Evolutionary conservation across 2,113 vertebrate species (phyloP), one percentile per base, ranked within the genome.

Genomic region (Cettia cetti): DNA sequence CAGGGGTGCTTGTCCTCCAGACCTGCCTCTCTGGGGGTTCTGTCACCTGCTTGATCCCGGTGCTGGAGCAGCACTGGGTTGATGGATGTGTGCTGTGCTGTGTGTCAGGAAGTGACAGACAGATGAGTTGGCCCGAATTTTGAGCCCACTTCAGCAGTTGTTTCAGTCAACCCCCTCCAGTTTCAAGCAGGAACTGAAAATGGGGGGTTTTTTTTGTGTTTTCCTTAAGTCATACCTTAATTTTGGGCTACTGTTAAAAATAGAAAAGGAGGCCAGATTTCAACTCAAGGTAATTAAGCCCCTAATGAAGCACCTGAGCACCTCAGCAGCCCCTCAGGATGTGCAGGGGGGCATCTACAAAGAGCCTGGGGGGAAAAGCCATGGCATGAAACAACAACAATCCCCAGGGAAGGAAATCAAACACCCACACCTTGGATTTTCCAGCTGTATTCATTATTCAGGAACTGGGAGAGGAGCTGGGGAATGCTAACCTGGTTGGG

Each of bases 21-120:
- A 30, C 33, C 56, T 10, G 23, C 20, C 35, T 21, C 3, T 1
- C n/a, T 1, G 1, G 0, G 10, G 1, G 26, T 0, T 24, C 6
- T 1, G 13, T 4, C n/a, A 13, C 6, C 42, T 30, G 27, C 42
- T 35, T 6, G 31, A 54, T 47, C 15, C 57, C 0, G 0, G 1
- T 2, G 26, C 10, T 21, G 61, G 18, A 31, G 42, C 52, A 31
- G 61, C 35, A 7, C 1, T 0, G 0, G 40, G 26, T 27, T 87
- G 79, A 7, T 4, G 64, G 49, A 6, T 13, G 7, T 28, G 40
- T 45, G 37, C 71, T 50, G 47, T 26, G 50, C 52, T 27, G 0
- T 1, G 40, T 28, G 49, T 30, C 7, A 1, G n/a, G 18, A 44
- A 27, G 20, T 3, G 35, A 42, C 59, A 20, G 2, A 16, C 1